These are phyloP conservation scores for Lepisosteus osseus DNA, from an alignment of 2,113 vertebrate species.

Conservation along the genomic window DNA sequence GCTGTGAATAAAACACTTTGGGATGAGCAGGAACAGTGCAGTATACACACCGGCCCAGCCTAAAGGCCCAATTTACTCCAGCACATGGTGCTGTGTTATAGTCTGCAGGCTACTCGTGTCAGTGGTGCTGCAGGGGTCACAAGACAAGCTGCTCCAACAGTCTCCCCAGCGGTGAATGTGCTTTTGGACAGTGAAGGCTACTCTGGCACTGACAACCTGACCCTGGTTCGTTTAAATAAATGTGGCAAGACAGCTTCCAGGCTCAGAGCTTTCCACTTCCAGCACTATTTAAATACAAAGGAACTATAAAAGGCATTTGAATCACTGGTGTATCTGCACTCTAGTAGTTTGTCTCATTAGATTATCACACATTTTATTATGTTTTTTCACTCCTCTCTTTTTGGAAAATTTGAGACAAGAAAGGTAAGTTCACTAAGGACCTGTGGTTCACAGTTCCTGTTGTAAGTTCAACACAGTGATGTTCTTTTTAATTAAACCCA, in stretches of 20 bases:
- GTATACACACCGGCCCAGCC: neutral
- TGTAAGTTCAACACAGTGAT: neutral
- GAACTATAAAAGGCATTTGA: conserved; percentile 16
- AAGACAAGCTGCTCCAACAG: conserved; percentile 29
- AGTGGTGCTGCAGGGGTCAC: conserved; percentile 26
- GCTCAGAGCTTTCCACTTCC: conserved; percentile 30
- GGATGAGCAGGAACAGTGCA: neutral
- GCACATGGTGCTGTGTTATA: conserved; percentile 3
- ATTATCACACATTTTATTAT: neutral
- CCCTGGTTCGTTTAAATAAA: conserved; percentile 49
- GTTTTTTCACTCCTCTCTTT: neutral
- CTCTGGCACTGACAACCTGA: conserved; percentile 37
- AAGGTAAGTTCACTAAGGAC: conserved; percentile 4
- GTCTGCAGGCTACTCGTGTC: conserved; percentile 18
- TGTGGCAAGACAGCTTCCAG: conserved; percentile 27
- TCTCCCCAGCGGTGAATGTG: conserved; percentile 35
- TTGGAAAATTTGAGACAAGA: neutral
- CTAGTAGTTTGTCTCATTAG: conserved; percentile 27
- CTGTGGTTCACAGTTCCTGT: conserved; percentile 1
- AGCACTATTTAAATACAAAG: conserved; percentile 27
- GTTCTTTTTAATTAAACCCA: conserved; percentile 11
- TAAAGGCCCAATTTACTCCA: conserved; percentile 3
- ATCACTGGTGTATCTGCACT: conserved; percentile 21
- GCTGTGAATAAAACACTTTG: neutral
- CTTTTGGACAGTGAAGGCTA: conserved; percentile 39